Evolutionary conservation across 2,113 vertebrate species (phyloP).

Genomic region (Albula goreensis): DNA sequence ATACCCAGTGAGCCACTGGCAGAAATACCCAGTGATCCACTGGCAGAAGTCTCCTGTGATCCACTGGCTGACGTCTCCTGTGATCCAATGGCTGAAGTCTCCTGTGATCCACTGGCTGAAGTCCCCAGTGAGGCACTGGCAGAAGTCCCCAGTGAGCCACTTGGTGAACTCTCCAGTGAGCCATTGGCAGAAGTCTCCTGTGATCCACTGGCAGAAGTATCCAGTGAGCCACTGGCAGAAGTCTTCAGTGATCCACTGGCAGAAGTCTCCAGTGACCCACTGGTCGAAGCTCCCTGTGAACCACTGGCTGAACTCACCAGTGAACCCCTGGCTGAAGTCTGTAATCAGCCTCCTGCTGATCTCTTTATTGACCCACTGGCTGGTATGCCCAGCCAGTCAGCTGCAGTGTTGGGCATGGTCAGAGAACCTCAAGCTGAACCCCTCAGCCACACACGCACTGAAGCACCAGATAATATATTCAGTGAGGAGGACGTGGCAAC

Average conservation of each 20-base stretch:
- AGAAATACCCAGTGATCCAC: not conserved
- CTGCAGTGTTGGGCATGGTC: no score
- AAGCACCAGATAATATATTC: not conserved
- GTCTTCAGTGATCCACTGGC: not conserved
- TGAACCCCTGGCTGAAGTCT: not conserved
- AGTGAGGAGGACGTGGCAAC: not conserved
- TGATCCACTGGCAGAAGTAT: not conserved
- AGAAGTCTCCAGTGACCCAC: not conserved
- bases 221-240: not conserved
- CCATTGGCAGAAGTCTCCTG: no score
- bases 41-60: constrained; percentile 18
- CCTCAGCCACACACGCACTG: not conserved
- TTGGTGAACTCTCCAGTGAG: not conserved
- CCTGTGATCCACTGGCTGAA: constrained; percentile 25
- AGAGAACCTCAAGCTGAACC: not conserved
- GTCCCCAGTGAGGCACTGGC: not conserved
- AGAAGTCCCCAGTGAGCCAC: no score
- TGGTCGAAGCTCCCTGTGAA: not conserved
- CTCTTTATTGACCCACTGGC: not conserved
- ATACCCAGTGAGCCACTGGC: not conserved
- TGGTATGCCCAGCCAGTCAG: no score
- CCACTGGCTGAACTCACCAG: not conserved
- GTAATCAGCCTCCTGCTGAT: not conserved
- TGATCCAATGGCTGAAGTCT: not conserved
- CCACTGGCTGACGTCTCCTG: not conserved